These are phyloP conservation scores for Corella eumyota DNA, from an alignment of 23 tunicate genomes.

Conservation along the genomic window DNA sequence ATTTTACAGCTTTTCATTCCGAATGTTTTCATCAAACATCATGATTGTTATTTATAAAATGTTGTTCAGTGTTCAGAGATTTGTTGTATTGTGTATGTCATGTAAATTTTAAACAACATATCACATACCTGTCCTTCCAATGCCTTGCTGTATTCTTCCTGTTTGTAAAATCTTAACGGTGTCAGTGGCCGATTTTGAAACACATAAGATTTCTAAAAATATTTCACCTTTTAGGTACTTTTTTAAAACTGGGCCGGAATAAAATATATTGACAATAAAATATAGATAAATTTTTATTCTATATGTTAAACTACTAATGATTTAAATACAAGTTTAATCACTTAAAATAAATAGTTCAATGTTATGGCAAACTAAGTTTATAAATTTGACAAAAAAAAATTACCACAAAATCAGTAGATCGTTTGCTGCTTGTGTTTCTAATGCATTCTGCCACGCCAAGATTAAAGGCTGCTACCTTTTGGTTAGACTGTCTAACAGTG, in stretches of 20 bases:
- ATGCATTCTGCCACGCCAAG: conserved; percentile 84
- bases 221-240: too few relatives aligned
- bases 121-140: conserved; percentile 75
- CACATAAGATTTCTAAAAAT: conserved; percentile 74
- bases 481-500: conserved; percentile 33
- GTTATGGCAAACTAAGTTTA: too few relatives aligned
- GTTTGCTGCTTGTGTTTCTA: conserved; percentile 33
- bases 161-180: conserved; percentile 79
- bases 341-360: not conserved
- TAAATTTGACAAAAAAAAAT: too few relatives aligned
- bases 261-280: too few relatives aligned
- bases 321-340: not conserved
- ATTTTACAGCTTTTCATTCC: too few relatives aligned
- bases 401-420: conserved; percentile 70
- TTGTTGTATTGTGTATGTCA: too few relatives aligned
- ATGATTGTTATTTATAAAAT: too few relatives aligned
- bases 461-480: conserved; percentile 89
- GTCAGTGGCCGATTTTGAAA: conserved; percentile 96
- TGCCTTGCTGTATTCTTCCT: conserved; percentile 82
- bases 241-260: not conserved
- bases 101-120: too few relatives aligned
- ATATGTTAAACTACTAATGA: not conserved
- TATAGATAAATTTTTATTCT: not conserved
- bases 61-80: too few relatives aligned
- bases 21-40: too few relatives aligned